Base-by-base conservation (phyloP, 2,888 invertebrate genomes). In the Epicampocera succincta region DNA sequence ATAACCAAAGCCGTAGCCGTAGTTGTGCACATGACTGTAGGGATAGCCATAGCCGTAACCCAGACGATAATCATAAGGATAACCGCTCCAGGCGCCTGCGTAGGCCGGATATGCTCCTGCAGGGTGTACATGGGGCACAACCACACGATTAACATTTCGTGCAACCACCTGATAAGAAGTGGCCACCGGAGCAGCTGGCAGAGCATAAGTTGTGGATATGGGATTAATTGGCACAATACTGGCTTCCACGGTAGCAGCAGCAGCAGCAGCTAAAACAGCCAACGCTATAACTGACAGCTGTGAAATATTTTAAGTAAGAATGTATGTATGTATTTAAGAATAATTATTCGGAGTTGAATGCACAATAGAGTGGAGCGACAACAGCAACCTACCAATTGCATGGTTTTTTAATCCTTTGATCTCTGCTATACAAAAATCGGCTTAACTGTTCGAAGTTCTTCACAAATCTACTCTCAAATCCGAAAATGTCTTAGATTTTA, bases 111-210 rank as follows among this genome's bases (percentile, higher is more conserved):
- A 83, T n/a, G n/a, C n/a, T 33, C 75, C 44, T 15, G 83, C 11
- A 2, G 83, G 56, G 4, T 83, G 75, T 0, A 52, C 68, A 29
- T 71, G 69, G 12, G 88, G 86, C 56, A 87, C 86, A 77, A 87
- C 85, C 25, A 85, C 83, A 25, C 89, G 87, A 85, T 89, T 88
- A 73, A 87, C 87, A 80, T 88, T 87, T 6, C 88, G 88, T 2
- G 87, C 82, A n/a, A 90, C 85, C 52, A 88, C 88, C 73, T 90
- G 90, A 82, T 88, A 86, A 42, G 90, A 89, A 6, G 84, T 84
- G 13, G 89, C 85, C 68, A 89, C 84, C 21, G 85, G 83, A 17
- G 69, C 66, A 8, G 81, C 61, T 6, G 85, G 83, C 12, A 85
- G 71, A 17, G 84, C 83, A 40, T 80, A 65, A 76, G 84, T 76